Conservation (phyloP, 2,888 invertebrate genomes). For the Diarsia brunnea region DNA sequence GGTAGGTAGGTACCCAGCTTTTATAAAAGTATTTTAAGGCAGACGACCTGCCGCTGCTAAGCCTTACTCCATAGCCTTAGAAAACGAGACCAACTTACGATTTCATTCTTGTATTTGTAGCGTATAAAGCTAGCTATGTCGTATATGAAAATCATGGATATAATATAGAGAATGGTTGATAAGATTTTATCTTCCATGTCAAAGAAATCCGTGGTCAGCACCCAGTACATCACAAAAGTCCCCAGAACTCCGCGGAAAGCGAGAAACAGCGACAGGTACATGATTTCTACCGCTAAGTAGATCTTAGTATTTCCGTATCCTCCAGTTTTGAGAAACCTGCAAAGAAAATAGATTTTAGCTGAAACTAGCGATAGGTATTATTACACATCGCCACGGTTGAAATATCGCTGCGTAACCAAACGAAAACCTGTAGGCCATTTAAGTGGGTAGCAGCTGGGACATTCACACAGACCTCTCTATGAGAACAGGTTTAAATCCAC, state of each 20-base stretch:
- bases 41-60: not conserved
- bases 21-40: not conserved
- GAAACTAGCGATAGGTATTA: not conserved
- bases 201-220: conserved; percentile 82
- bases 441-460: not conserved
- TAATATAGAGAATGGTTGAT: conserved; percentile 81
- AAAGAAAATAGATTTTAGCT: conserved; percentile 32
- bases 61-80: not conserved
- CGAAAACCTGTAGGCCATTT: not conserved
- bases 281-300: conserved; percentile 86
- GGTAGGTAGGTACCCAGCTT: too few species aligned
- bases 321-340: conserved; percentile 88
- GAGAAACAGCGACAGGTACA: conserved; percentile 88
- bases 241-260: conserved; percentile 89
- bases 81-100: conserved; percentile 75
- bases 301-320: conserved; percentile 86
- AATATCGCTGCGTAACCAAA: not conserved
- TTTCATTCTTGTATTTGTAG: conserved; percentile 81
- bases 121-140: conserved; percentile 84
- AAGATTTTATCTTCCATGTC: conserved; percentile 83
- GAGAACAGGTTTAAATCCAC: not conserved
- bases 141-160: conserved; percentile 85
- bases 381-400: not conserved
- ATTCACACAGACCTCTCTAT: not conserved
- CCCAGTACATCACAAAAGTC: conserved; percentile 84